phyloP scores from a whole-genome alignment of 64 coral and sea anemone species.

The Astreopora myriophthalma region DNA sequence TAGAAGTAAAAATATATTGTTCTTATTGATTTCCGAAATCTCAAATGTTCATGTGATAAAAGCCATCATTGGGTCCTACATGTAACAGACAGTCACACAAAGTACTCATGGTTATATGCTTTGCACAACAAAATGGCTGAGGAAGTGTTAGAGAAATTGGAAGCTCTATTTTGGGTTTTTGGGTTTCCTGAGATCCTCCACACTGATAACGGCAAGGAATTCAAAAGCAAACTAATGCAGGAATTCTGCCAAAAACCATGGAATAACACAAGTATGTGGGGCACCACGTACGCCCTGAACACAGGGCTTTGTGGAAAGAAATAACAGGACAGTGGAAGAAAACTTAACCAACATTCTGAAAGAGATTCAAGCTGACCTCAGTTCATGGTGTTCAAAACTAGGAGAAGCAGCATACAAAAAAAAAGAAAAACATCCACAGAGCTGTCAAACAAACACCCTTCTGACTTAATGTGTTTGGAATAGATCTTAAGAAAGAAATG shows the following conservation, averaged over 20 bases:
- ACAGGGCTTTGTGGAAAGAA: constrained; percentile 18
- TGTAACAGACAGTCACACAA: constrained; percentile 12
- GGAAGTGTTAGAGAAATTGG: not conserved
- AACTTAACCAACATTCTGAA: not conserved
- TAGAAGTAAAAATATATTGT: too few species aligned
- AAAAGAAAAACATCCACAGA: too few species aligned
- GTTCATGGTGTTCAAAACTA: not conserved
- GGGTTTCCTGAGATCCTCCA: not conserved
- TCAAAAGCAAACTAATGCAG: not conserved
- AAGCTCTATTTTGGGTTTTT: not conserved
- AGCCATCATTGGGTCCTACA: not conserved
- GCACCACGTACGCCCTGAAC: constrained; percentile 18
- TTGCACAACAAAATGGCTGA: not conserved
- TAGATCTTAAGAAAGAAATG: too few species aligned
- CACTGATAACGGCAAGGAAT: constrained; percentile 6
- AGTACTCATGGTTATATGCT: not conserved
- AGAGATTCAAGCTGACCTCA: not conserved
- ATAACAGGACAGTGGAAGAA: constrained; percentile 3
- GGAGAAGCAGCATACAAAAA: too few species aligned
- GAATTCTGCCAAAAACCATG: not conserved
- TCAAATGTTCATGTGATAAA: not conserved
- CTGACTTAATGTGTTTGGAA: too few species aligned
- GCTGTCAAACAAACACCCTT: too few species aligned
- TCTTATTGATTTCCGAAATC: constrained; percentile 30
- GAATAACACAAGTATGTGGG: not conserved